These are phyloP conservation scores for Seriola aureovittata DNA, from an alignment of 2,113 vertebrate genomes.

Conservation along the genomic window DNA sequence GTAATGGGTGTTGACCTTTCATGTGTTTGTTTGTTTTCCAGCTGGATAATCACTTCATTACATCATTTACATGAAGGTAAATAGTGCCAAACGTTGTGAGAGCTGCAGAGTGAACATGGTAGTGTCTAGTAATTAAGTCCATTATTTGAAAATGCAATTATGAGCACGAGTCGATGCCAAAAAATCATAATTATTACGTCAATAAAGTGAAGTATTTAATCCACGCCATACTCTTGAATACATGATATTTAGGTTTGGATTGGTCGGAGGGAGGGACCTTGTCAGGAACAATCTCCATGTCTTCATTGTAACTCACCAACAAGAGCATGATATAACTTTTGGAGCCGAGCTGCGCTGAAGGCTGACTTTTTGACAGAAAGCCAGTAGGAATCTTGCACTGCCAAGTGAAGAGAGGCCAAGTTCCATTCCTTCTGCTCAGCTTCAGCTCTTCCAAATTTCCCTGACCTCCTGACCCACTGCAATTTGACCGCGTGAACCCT, in stretches of 20 bases:
- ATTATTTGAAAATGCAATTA: background rate
- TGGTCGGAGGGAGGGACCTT: background rate
- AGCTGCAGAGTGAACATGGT: background rate
- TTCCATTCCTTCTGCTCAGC: conserved; percentile 74
- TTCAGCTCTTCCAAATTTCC: conserved; percentile 68
- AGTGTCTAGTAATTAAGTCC: background rate
- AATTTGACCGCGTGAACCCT: conserved; percentile 67
- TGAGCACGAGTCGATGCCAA: background rate
- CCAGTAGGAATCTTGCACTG: conserved; percentile 75
- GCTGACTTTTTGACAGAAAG: conserved; percentile 66
- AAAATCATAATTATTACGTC: background rate
- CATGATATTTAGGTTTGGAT: background rate
- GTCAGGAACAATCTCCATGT: conserved; percentile 31
- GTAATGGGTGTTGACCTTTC: background rate
- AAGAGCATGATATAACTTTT: conserved; percentile 63
- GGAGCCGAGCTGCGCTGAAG: conserved; percentile 54
- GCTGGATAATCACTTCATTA: background rate
- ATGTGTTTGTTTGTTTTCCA: conserved; percentile 4
- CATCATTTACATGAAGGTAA: background rate
- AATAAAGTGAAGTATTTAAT: background rate
- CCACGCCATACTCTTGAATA: background rate
- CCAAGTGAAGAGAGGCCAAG: conserved; percentile 77
- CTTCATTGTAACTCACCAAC: conserved; percentile 49
- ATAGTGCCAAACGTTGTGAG: background rate
- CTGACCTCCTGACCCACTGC: conserved; percentile 73